Evolutionary conservation across 2,888 invertebrate species (phyloP).

Genomic region (Campopleginae sp.): DNA sequence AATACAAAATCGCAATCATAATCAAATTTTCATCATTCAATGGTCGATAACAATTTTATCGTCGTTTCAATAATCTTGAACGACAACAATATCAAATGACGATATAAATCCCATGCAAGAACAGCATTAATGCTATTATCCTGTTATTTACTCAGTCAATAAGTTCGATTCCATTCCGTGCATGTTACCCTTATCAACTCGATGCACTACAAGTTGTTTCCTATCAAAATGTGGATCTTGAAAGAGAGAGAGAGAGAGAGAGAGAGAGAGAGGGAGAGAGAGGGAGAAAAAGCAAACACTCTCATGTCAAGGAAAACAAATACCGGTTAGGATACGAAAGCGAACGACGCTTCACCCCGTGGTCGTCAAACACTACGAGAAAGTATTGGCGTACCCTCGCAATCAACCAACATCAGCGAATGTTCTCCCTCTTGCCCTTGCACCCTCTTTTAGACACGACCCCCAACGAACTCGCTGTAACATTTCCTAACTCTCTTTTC

Average conservation of each 20-base stretch:
- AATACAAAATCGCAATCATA: not conserved
- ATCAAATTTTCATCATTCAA: not conserved
- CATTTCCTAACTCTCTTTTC: not conserved
- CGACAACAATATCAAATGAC: too few relatives aligned
- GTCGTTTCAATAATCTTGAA: too few relatives aligned
- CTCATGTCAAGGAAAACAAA: conserved; percentile 3
- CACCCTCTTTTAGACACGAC: conserved; percentile 12
- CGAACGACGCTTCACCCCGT: conserved; percentile 32
- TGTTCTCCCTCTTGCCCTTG: not conserved
- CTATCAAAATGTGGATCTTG: not conserved
- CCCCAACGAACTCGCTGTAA: conserved; percentile 7
- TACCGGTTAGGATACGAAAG: conserved; percentile 14
- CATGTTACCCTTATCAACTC: not conserved
- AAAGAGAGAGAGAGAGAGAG: not conserved
- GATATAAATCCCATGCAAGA: too few relatives aligned
- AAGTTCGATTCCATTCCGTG: not conserved
- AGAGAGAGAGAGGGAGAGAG: not conserved
- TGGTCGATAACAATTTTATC: not conserved
- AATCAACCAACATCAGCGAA: conserved; percentile 21
- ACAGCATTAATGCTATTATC: too few relatives aligned
- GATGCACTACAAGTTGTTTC: not conserved
- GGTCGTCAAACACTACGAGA: conserved; percentile 15
- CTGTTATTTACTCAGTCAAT: not conserved
- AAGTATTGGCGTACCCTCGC: conserved; percentile 30
- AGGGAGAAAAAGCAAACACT: not conserved